Evolutionary conservation across 2,797 vertebrate genomes (phyloP), one percentile per base, ranked within the genome.

Genomic region (Neosilurus hyrtlii): DNA sequence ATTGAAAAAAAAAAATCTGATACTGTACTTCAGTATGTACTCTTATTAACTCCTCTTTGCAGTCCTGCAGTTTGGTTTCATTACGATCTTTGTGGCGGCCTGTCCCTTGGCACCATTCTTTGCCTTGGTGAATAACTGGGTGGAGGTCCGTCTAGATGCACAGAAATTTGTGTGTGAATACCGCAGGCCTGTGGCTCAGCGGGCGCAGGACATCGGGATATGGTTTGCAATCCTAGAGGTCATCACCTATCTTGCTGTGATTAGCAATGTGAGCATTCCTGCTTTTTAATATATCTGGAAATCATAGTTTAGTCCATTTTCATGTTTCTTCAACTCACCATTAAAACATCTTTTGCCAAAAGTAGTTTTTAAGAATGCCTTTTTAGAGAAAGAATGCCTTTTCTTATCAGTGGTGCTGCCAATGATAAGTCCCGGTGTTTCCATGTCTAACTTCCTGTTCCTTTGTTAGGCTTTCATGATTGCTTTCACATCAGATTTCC

Each of bases 41-140:
- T 26, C 59, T 63, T 51, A 18, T 12, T 77, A 62, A 76, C 57
- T 59, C 22, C 37, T 76, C 20, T 81, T 76, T 63, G 12, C 89
- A 95, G 94, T 94, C 68, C 92, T 96, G 49, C 95, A 95, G 91
- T 96, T 95, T 84, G 95, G 94, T 0, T 95, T 96, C 90, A 95
- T 95, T 85, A 94, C 94, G 80, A 93, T 95, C 86, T 96, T 95
- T 6, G 93, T 95, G 87, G 95, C 92, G 0, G 94, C 94, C 0
- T 96, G 95, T 88, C 95, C 93, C 0, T 91, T 94, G 81, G 94
- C 94, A 0, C 95, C 95, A 0, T 90, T 95, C 62, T 95, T 95
- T 2, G 93, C 95, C 0, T 90, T 95, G 66, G 91, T 95, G 68
- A 96, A 94, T 87, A 94, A 94, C 92, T 95, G 94, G 94, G 92